These are phyloP conservation scores for Patella depressa DNA, from an alignment of 2,888 invertebrate species.

Conservation along the genomic window DNA sequence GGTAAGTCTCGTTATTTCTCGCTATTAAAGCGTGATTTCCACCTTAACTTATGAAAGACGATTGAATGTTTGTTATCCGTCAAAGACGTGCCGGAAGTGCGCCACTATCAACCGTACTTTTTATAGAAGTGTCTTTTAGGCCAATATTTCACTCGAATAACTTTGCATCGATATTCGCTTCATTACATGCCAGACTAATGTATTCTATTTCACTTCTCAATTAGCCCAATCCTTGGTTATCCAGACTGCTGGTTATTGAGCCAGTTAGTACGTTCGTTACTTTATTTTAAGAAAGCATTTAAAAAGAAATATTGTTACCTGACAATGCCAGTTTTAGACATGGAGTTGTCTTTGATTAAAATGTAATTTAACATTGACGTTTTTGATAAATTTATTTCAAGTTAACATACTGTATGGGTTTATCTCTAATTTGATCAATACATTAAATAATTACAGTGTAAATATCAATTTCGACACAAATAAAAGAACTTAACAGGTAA, in stretches of 20 bases:
- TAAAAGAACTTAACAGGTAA: too few relatives aligned
- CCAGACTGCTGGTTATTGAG: background rate
- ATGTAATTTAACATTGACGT: too few relatives aligned
- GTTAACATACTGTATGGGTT: too few relatives aligned
- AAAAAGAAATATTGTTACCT: too few relatives aligned
- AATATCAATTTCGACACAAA: too few relatives aligned
- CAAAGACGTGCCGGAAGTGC: slow-evolving; percentile 5
- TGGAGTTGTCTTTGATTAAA: too few relatives aligned
- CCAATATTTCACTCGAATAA: slow-evolving; percentile 8
- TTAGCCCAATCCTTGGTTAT: background rate
- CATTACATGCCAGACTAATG: slow-evolving; percentile 4
- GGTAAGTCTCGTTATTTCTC: slow-evolving; percentile 11
- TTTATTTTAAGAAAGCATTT: too few relatives aligned
- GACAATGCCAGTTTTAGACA: too few relatives aligned
- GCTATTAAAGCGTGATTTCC: slow-evolving; percentile 13
- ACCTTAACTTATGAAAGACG: slow-evolving; percentile 7
- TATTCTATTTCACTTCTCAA: background rate
- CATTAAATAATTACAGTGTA: too few relatives aligned
- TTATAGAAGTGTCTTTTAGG: slow-evolving; percentile 9
- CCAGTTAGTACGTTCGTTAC: too few relatives aligned
- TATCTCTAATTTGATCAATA: too few relatives aligned
- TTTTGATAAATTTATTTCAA: too few relatives aligned
- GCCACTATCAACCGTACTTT: background rate
- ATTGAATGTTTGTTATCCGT: slow-evolving; percentile 10
- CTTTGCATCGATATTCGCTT: slow-evolving; percentile 4